These are phyloP conservation scores for Lethenteron reissneri DNA, from an alignment of 2,113 vertebrate genomes.

Conservation along the genomic window DNA sequence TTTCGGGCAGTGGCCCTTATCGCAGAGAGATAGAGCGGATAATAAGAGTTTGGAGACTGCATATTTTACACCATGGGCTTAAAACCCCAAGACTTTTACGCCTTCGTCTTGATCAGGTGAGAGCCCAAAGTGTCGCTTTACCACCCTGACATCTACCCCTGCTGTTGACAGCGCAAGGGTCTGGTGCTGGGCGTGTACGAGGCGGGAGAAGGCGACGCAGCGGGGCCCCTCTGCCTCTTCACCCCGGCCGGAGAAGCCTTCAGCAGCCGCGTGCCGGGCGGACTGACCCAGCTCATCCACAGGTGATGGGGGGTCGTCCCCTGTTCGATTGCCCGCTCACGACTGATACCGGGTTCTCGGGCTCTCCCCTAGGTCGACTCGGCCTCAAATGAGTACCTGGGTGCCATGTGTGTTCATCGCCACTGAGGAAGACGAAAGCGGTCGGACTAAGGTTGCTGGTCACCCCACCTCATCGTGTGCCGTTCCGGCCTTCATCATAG, in stretches of 20 bases:
- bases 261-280: conserved; percentile 41
- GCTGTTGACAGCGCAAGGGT: conserved; percentile 25
- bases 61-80: no score
- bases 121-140: no score
- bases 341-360: no score
- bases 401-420: neutral
- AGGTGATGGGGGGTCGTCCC: conserved; percentile 23
- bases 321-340: neutral
- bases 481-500: no score
- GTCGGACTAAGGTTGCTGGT: neutral
- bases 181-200: conserved; percentile 63
- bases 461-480: no score
- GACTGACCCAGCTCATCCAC: conserved; percentile 41
- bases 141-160: no score
- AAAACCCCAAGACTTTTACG: no score
- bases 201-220: conserved; percentile 28
- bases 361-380: neutral
- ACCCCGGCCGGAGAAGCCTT: conserved; percentile 46
- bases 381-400: neutral
- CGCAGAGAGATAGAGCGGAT: no score
- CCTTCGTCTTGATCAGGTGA: no score
- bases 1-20: no score
- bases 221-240: conserved; percentile 18
- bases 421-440: neutral
- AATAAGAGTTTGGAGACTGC: no score